A percentile compares a stretch with the other conserved stretches of the same genome.
Evolutionary conservation across 2,113 vertebrate species (phyloP).

Genomic region (Erythrocebus patas): DNA sequence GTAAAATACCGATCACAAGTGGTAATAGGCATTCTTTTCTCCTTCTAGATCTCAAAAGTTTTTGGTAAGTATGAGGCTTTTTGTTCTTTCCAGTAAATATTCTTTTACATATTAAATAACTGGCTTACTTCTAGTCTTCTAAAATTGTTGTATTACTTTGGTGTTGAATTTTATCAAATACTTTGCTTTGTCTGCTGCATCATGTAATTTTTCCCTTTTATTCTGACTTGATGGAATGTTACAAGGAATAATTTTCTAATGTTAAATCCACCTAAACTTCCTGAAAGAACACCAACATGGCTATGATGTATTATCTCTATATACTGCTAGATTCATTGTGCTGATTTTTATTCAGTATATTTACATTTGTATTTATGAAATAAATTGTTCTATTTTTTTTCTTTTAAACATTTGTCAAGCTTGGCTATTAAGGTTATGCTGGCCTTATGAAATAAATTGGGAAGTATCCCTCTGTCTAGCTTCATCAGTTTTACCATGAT

Average conservation of each 20-base stretch:
- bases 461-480: rapidly evolving
- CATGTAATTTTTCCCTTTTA: neutral
- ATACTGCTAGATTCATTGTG: too few species aligned
- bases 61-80: neutral
- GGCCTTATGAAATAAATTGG: neutral
- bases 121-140: neutral
- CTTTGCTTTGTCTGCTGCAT: neutral
- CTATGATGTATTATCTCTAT: neutral
- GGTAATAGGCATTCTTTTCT: neutral
- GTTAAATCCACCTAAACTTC: neutral
- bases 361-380: neutral
- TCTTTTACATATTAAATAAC: neutral
- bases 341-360: neutral
- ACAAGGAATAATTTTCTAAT: neutral
- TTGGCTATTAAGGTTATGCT: too few species aligned
- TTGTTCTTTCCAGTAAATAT: neutral
- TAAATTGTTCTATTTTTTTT: neutral
- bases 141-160: neutral
- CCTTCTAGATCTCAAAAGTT: neutral
- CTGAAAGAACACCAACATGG: neutral
- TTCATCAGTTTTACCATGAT: too few species aligned
- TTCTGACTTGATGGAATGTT: too few species aligned
- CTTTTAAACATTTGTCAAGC: neutral
- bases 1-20: neutral
- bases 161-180: neutral